These are phyloP conservation scores for Acholoe squamosa DNA, from an alignment of 2,888 invertebrate species.

Conservation along the genomic window DNA sequence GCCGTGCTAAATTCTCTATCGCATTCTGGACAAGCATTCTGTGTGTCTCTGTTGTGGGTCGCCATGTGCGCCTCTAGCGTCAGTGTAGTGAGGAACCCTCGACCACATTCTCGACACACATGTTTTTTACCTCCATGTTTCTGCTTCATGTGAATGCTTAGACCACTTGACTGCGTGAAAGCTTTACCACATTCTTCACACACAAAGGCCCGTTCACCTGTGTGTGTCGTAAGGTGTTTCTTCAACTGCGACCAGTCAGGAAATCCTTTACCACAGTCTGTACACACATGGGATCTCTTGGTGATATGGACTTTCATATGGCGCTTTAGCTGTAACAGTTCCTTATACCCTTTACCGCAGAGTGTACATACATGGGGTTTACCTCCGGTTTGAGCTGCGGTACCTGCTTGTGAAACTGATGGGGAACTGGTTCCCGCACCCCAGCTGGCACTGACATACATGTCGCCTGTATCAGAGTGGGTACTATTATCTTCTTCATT, in stretches of 20 bases:
- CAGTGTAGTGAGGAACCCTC: neutral
- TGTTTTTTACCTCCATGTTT: too few species aligned
- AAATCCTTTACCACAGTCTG: conserved; percentile 29
- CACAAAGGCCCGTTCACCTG: neutral
- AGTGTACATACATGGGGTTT: neutral
- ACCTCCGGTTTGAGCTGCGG: neutral
- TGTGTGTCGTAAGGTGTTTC: neutral
- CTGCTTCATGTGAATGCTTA: neutral
- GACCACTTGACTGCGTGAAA: neutral
- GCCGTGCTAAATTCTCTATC: neutral
- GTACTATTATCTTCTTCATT: too few species aligned
- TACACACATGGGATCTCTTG: neutral
- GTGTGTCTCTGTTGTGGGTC: conserved; percentile 19
- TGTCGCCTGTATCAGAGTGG: too few species aligned
- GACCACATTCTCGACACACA: neutral
- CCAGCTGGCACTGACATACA: too few species aligned
- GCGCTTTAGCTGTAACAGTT: neutral
- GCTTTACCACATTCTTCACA: neutral
- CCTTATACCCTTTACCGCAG: neutral
- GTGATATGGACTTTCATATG: neutral
- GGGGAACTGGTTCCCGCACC: too few species aligned
- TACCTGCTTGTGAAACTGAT: too few species aligned
- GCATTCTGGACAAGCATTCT: neutral
- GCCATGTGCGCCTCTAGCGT: conserved; percentile 79
- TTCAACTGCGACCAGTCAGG: neutral